A percentile compares a stretch with the other conserved stretches of the same genome.
phyloP scores from a whole-genome alignment of 1,140 invertebrate genomes.

The Drosophila pruinosa region DNA sequence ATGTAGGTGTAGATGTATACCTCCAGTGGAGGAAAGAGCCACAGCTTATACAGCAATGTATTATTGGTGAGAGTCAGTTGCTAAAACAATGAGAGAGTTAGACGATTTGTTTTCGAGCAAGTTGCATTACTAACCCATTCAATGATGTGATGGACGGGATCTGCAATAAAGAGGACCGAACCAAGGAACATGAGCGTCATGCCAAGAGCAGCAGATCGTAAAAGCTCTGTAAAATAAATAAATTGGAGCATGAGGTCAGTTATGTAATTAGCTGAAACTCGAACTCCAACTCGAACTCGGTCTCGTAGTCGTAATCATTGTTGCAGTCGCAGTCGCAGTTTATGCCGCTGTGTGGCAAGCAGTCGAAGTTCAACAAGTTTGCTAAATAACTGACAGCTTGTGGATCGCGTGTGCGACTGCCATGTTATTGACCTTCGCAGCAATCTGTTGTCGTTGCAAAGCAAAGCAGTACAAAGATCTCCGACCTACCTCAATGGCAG shows the following conservation, averaged over 20 bases:
- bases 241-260: conserved; percentile 66
- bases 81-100: conserved; percentile 69
- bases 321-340: not conserved
- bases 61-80: conserved; percentile 84
- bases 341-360: conserved; percentile 40
- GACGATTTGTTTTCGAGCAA: not conserved
- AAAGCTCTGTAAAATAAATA: conserved; percentile 64
- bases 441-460: not conserved
- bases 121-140: conserved; percentile 83
- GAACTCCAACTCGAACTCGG: not conserved
- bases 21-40: conserved; percentile 88
- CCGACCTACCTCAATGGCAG: conserved; percentile 77
- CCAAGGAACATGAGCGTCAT: conserved; percentile 82
- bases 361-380: conserved; percentile 73
- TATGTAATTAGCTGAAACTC: conserved; percentile 41
- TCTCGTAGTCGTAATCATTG: conserved; percentile 35
- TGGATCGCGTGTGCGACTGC: conserved; percentile 52
- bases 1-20: conserved; percentile 90
- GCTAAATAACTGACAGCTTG: conserved; percentile 51
- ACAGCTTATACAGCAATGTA: conserved; percentile 86
- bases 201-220: conserved; percentile 69
- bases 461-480: conserved; percentile 52
- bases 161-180: conserved; percentile 83
- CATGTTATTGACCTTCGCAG: conserved; percentile 59
- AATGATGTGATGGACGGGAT: conserved; percentile 84